Conservation (phyloP, 2,888 invertebrate genomes). For the Acholoe squamosa region DNA sequence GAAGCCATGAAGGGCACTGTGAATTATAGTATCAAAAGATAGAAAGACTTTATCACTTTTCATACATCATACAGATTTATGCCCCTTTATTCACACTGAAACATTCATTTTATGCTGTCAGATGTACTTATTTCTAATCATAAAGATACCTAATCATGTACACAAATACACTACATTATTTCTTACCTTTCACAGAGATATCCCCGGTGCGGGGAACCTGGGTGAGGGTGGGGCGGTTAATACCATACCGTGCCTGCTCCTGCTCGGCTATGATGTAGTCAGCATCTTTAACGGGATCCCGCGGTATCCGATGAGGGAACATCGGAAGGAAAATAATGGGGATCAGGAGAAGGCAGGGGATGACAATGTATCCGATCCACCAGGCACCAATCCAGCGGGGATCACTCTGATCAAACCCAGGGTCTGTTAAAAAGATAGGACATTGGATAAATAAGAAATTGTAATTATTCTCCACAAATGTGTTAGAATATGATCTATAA, state of each 20-base stretch:
- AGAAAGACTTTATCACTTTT: too few relatives aligned
- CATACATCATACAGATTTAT: too few relatives aligned
- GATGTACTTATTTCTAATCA: too few relatives aligned
- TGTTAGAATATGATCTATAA: too few relatives aligned
- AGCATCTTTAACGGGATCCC: conserved; percentile 42
- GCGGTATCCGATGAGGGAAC: conserved; percentile 41
- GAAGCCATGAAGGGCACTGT: too few relatives aligned
- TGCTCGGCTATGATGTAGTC: background rate
- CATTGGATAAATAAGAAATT: background rate
- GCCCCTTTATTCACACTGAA: too few relatives aligned
- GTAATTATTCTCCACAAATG: too few relatives aligned
- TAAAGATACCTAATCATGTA: too few relatives aligned
- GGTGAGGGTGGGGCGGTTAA: background rate
- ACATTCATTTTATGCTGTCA: too few relatives aligned
- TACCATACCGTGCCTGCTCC: background rate
- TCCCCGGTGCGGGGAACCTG: background rate
- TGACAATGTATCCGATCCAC: conserved; percentile 52
- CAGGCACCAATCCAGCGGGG: conserved; percentile 52
- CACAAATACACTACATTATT: too few relatives aligned
- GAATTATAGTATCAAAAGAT: too few relatives aligned
- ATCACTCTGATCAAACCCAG: conserved; percentile 41
- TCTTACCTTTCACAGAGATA: background rate
- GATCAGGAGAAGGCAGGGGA: conserved; percentile 12
- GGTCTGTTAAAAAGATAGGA: background rate
- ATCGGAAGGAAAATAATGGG: conserved; percentile 9